Evolutionary conservation across 2,113 vertebrate species (phyloP).

Genomic region (Cyprinus carpio): DNA sequence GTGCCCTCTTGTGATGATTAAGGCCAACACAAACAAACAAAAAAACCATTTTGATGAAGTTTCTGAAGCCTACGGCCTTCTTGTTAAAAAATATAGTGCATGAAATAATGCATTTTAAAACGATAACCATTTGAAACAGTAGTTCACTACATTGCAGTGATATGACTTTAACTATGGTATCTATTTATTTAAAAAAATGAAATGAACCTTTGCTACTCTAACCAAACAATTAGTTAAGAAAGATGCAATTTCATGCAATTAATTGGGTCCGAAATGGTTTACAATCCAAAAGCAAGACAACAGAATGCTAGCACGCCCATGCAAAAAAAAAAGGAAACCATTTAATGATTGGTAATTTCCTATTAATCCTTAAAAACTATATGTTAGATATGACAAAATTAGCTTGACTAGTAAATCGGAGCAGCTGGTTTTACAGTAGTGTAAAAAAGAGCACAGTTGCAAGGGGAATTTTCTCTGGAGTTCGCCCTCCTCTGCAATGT

Average conservation of each 20-base stretch:
- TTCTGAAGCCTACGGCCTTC: too few species aligned
- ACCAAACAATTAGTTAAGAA: background rate
- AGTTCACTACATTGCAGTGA: background rate
- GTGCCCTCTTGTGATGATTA: background rate
- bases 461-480: slow-evolving; percentile 31
- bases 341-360: background rate
- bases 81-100: background rate
- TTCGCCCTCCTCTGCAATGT: slow-evolving; percentile 46
- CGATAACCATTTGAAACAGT: background rate
- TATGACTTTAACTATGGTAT: background rate
- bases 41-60: too few species aligned
- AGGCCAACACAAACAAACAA: background rate
- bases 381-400: background rate
- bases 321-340: background rate
- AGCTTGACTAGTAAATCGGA: background rate
- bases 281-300: background rate
- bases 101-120: background rate
- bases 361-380: background rate
- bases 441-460: background rate
- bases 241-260: background rate
- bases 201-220: background rate
- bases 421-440: background rate
- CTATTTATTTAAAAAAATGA: background rate
- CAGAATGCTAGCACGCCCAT: background rate
- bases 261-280: background rate